These are phyloP conservation scores for Chiloscyllium punctatum DNA, from an alignment of 2,797 vertebrate species.

Conservation along the genomic window DNA sequence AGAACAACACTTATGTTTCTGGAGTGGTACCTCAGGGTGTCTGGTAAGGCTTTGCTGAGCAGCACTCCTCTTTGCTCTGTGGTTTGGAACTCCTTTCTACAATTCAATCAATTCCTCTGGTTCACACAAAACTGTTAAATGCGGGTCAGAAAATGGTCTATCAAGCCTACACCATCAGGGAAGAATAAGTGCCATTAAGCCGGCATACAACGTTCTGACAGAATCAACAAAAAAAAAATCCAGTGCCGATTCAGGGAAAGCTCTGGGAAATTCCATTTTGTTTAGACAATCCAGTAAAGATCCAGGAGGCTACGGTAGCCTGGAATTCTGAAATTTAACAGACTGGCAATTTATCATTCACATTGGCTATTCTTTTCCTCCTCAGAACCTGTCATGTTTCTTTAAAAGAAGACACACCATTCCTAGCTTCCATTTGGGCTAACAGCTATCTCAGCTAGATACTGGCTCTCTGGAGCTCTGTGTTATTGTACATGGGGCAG, in stretches of 20 bases:
- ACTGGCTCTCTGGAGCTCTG: not conserved
- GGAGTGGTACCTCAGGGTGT: not conserved
- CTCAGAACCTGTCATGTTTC: not conserved
- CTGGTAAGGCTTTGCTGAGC: not conserved
- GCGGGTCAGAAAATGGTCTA: not conserved
- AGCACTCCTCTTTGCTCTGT: not conserved
- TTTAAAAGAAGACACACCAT: not conserved
- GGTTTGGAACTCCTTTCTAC: not conserved
- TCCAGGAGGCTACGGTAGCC: not conserved
- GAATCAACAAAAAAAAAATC: not conserved
- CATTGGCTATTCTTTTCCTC: not conserved
- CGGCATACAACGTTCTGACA: not conserved
- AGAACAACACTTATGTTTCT: not conserved
- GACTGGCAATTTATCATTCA: not conserved
- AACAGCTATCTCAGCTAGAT: not conserved
- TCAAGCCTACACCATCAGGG: not conserved
- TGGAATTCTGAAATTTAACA: not conserved
- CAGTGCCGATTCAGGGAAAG: not conserved
- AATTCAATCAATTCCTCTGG: not conserved
- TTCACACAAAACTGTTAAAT: not conserved
- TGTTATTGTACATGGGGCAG: not conserved
- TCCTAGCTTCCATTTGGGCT: not conserved
- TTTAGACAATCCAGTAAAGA: not conserved
- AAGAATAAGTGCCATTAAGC: not conserved
- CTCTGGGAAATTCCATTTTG: not conserved